Evolutionary conservation across 2,113 vertebrate genomes (phyloP).

Genomic region (Mus spicilegus): DNA sequence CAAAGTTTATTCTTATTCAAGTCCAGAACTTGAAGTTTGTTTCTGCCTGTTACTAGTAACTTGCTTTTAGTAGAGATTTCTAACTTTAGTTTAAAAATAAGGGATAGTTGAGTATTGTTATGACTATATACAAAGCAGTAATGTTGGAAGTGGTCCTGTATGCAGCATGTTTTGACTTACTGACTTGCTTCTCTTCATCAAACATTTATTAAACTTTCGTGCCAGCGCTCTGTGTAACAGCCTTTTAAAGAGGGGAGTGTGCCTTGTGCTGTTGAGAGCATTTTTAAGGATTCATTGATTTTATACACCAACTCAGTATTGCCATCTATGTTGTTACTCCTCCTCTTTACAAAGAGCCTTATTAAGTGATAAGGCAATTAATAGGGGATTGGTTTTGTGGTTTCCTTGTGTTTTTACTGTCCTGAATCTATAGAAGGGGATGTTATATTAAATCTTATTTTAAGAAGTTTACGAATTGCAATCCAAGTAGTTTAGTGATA

Average conservation of each 20-base stretch:
- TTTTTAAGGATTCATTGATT: neutral
- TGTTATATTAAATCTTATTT: constrained; percentile 38
- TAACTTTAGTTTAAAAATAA: constrained; percentile 33
- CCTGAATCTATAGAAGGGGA: neutral
- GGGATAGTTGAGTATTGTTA: neutral
- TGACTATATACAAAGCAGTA: neutral
- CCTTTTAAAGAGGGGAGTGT: neutral
- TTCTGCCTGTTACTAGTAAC: neutral
- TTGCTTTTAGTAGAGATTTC: constrained; percentile 14
- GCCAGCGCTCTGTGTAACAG: neutral
- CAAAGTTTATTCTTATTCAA: constrained; percentile 21
- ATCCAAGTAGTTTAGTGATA: constrained; percentile 21
- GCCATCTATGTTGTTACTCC: neutral
- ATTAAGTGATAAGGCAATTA: neutral
- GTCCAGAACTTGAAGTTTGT: neutral
- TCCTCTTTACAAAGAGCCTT: neutral
- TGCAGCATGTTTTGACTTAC: neutral
- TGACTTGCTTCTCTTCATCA: constrained; percentile 30
- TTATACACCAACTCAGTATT: neutral
- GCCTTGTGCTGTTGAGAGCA: neutral
- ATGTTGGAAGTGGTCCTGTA: constrained; percentile 1
- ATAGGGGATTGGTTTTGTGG: neutral
- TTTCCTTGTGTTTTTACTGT: neutral
- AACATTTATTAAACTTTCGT: constrained; percentile 38
- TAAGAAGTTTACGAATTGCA: constrained; percentile 44